Evolutionary conservation across 2,797 vertebrate genomes (phyloP), one percentile per base, ranked within the genome.

Genomic region (Mergus octosetaceus): DNA sequence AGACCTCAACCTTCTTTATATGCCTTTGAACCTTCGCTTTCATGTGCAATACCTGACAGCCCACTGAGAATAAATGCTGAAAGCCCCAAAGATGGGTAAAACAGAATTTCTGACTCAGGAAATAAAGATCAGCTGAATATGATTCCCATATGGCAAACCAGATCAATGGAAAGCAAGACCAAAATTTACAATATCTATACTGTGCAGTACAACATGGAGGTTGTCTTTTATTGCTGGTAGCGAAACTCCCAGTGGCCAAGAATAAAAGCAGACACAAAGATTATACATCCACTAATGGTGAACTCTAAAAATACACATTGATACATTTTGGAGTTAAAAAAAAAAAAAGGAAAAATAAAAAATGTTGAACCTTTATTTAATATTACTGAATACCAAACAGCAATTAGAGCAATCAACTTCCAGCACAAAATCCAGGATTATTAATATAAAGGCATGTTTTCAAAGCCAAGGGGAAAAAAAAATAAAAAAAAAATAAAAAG

Each of bases 31-130:
- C 97, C 95, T 98, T 93, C 94, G 89, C 97, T 98, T 98, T 98
- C 97, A 98, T 98, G 97, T 98, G 96, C 95, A 95, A 96, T 98
- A 98, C 97, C 97, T 98, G 96, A 97, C 24, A 94, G 95, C 85
- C 98, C 95, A 95, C 82, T 83, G 98, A 98, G 98, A 97, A 95
- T 97, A 98, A 95, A 97, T 97, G 90, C 91, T 96, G 97, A 98
- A 98, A 98, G 93, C 96, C 97, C 97, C 96, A 97, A 97, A 97
- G 98, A 98, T 97, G 87, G 97, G 98, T 98, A 97, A 98, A 98
- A 98, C 97, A 98, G 98, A 98, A 98, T 98, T 98, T 98, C 98
- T 98, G 97, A 98, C 98, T 98, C 97, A 97, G 97, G 97, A 98
- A 98, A 97, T 98, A 98, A 98, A 98, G 97, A 98, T 98, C 97